Evolutionary conservation across 2,113 vertebrate genomes (phyloP).

Genomic region (Thalassarche chlororhynchos): DNA sequence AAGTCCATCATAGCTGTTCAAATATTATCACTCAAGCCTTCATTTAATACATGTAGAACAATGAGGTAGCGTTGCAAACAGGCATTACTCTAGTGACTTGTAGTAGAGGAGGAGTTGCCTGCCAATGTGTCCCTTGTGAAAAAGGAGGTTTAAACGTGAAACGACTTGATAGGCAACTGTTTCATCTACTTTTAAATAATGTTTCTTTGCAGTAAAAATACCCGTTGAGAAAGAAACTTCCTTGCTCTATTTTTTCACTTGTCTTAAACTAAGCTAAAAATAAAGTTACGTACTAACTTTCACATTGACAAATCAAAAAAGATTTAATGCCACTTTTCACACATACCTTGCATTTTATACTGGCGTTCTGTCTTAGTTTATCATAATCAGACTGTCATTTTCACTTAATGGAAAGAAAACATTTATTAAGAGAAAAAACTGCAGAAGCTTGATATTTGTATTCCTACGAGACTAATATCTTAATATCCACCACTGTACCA

Average conservation of each 20-base stretch:
- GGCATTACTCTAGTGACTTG: neutral
- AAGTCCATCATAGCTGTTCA: neutral
- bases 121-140: neutral
- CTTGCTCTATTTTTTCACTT: neutral
- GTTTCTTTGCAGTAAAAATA: neutral
- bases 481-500: constrained; percentile 23
- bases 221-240: neutral
- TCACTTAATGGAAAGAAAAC: constrained; percentile 3
- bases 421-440: too few species aligned
- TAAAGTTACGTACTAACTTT: neutral
- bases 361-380: neutral
- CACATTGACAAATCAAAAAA: neutral
- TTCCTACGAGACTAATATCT: constrained; percentile 23
- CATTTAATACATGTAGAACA: neutral
- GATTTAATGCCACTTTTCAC: neutral
- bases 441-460: constrained; percentile 23
- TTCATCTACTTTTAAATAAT: neutral
- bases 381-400: constrained; percentile 40
- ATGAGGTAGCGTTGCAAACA: neutral
- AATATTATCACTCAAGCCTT: neutral
- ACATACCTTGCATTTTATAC: neutral
- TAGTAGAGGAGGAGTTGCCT: neutral
- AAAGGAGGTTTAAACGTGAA: neutral
- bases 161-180: neutral
- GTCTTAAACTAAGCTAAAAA: neutral